Base-by-base conservation (phyloP, 1,140 invertebrate species). In the Hypothenemus hampei region DNA sequence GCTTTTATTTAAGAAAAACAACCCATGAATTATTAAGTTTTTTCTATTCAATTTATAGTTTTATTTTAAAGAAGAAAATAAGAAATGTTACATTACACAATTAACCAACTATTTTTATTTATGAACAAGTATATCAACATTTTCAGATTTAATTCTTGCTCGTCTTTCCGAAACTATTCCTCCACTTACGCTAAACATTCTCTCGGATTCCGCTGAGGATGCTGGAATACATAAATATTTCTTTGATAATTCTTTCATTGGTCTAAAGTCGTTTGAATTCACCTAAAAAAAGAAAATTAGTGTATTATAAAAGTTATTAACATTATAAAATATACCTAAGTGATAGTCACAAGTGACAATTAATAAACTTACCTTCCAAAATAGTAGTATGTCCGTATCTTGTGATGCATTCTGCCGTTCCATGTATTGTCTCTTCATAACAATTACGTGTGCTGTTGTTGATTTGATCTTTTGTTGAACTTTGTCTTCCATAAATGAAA, bases 361-460 rank as follows among this genome's bases (percentile, higher is more conserved):
- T 16, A 24, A 36, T 7, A n/a, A 10, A 10, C 24, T 4, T 51
- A 40, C 48, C 22, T 51, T 51, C 48, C 50, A 53, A 33, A 44
- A 53, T 31, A 44, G 22, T 1, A 44, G 29, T 5, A 23, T 39
- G 21, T 53, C 50, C 18, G 2, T 33, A 21, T 53, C 24, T 33
- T 16, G n/a, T 2, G 1, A 11, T 2, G 16, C 19, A 18, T 53
- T 53, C 22, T 10, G 5, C 5, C 50, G 2, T 13, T 53, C 23
- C 13, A 53, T n/a, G 24, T 53, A 53, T 23, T 53, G 50, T 20
- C 50, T 31, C 33, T 44, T 53, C 5, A 36, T 51, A 8, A 51
- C 41, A 1, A 51, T 51, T 3, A 18, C 35, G 26, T 41, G 36
- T 19, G 48, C 48, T 24, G 46, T 49, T 1, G 13, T 16, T 24